Evolutionary conservation across 1,140 invertebrate species (phyloP), one percentile per base, ranked within the genome.

Genomic region (Drosophila elegans): DNA sequence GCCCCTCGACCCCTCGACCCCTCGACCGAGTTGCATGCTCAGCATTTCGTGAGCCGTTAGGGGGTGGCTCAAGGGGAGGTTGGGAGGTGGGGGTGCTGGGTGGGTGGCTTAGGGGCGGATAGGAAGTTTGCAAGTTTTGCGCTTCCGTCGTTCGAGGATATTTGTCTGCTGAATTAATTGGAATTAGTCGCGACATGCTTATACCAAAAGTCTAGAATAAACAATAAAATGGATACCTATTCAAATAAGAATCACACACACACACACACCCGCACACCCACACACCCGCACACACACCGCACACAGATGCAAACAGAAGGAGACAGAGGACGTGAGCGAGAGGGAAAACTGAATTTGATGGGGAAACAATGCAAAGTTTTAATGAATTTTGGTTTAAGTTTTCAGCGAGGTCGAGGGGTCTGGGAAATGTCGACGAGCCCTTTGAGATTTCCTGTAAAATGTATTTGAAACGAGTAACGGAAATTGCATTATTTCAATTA

Each of bases 401-500:
- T 89, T 89, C 77, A 80, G 66, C 74, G 83, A 72, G 68, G 69
- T 74, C 52, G 52, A 21, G 53, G 41, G 44, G 36, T 27, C 16
- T 21, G 51, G 59, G 32, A 32, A 16, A 49, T 71, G 71, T 46
- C 53, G 73, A 60, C 61, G 78, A 74, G 74, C 83, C 79, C 84
- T 83, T 80, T 88, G 79, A 81, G 84, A 83, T 89, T 88, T 88
- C 83, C 83, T 89, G 79, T 68, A 79, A 89, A 88, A 83, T 89
- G 85, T 89, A 89, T 90, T 89, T 84, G 79, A 89, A 89, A 78
- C 85, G 85, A 90, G 80, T 80, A 89, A 80, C 77, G 84, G 84
- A 89, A 89, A 89, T 89, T 89, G 84, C 84, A 89, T 89, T 89
- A 89, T 89, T 89, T 89, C 84, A 89, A 89, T 89, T 89, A 89